Conservation (phyloP, 2,113 vertebrate species). For the Poeciliopsis prolifica region DNA sequence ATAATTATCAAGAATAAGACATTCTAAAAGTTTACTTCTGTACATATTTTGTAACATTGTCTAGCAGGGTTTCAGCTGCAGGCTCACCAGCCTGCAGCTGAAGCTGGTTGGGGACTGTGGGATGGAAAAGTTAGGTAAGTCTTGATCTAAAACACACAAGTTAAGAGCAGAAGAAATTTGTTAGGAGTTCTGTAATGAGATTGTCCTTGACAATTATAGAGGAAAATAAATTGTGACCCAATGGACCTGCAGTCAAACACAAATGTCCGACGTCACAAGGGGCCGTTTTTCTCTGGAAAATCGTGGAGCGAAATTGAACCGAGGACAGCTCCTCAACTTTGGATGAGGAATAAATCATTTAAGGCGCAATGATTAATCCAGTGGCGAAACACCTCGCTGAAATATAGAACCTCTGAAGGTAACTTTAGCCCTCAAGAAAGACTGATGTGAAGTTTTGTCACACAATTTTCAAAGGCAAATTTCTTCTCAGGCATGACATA, state of each 20-base stretch:
- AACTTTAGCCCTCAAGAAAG: constrained; percentile 77
- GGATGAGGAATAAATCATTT: constrained; percentile 71
- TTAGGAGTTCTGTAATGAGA: not conserved
- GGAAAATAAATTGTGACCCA: not conserved
- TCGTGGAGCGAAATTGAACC: constrained; percentile 54
- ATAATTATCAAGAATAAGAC: too few species aligned
- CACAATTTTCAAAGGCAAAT: constrained; percentile 62
- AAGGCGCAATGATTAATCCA: constrained; percentile 69
- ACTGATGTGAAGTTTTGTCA: constrained; percentile 70
- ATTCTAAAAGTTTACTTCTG: too few species aligned
- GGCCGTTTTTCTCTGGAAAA: constrained; percentile 46
- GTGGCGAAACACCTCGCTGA: constrained; percentile 49
- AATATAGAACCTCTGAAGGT: constrained; percentile 66
- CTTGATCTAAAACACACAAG: not conserved
- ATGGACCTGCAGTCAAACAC: constrained; percentile 31
- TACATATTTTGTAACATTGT: too few species aligned
- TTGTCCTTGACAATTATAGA: not conserved
- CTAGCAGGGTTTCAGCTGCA: too few species aligned
- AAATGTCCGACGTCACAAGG: constrained; percentile 5
- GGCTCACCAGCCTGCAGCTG: too few species aligned
- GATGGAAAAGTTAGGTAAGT: too few species aligned
- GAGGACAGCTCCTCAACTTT: constrained; percentile 57
- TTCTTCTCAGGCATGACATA: constrained; percentile 52
- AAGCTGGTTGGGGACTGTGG: too few species aligned
- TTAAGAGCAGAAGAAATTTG: not conserved